A percentile compares a stretch with the other conserved stretches of the same genome.
Conservation (phyloP, 2,888 invertebrate species). For the Hemaris fuciformis region DNA sequence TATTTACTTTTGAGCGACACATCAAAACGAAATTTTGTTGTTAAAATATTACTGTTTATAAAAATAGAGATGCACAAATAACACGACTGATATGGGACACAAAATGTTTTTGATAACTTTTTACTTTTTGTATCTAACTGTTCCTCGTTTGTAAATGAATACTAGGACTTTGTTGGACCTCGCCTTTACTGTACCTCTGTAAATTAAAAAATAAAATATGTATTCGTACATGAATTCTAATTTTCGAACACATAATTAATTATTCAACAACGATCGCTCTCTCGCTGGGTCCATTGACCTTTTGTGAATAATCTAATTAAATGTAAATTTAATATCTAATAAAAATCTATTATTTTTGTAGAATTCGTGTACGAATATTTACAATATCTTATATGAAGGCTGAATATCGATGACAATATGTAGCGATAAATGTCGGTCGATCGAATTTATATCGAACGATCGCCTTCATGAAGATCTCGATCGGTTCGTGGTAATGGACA, state of each 20-base stretch:
- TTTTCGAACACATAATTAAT: background rate
- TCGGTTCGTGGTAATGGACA: constrained; percentile 43
- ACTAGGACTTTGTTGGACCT: constrained; percentile 53
- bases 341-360: background rate
- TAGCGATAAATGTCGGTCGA: constrained; percentile 51
- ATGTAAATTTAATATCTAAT: constrained; percentile 14
- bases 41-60: constrained; percentile 60
- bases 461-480: constrained; percentile 41
- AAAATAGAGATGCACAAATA: constrained; percentile 77
- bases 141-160: constrained; percentile 38
- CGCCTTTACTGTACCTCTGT: constrained; percentile 59
- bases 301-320: background rate
- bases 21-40: constrained; percentile 75
- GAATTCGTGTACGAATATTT: constrained; percentile 56
- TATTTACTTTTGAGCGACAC: constrained; percentile 77
- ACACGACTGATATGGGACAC: constrained; percentile 80
- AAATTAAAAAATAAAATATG: constrained; percentile 36
- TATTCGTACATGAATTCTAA: constrained; percentile 55
- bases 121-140: constrained; percentile 72
- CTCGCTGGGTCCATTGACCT: background rate
- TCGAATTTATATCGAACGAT: constrained; percentile 41
- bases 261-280: background rate
- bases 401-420: constrained; percentile 61
- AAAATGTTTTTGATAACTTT: constrained; percentile 78
- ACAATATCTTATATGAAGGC: constrained; percentile 50